Percentiles rank a stretch among this genome's conserved stretches.
Evolutionary conservation across 2,888 invertebrate genomes (phyloP).

Genomic region (Eupithecia exiguata): DNA sequence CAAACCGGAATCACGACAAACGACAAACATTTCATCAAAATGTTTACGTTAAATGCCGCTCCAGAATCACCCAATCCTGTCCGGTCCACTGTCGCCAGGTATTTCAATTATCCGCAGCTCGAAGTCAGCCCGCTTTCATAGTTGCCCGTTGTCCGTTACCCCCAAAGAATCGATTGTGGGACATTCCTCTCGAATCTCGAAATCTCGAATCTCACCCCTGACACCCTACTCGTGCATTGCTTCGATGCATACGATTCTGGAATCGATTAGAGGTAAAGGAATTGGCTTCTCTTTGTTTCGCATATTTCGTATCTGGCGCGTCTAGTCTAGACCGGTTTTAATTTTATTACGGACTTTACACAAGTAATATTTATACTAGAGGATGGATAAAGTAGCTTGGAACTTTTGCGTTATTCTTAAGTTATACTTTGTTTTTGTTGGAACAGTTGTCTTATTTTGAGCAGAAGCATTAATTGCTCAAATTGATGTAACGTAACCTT

Average conservation of each 20-base stretch:
- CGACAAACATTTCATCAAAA: constrained; percentile 55
- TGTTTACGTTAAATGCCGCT: constrained; percentile 54
- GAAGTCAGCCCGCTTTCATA: constrained; percentile 47
- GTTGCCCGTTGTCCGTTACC: constrained; percentile 40
- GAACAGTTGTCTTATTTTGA: not conserved
- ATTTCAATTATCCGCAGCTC: constrained; percentile 68
- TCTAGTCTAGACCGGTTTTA: constrained; percentile 26
- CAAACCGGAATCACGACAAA: constrained; percentile 48
- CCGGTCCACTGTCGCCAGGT: constrained; percentile 55
- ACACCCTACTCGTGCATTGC: constrained; percentile 54
- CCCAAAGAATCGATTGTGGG: constrained; percentile 63
- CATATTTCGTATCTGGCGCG: constrained; percentile 16
- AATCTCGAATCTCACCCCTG: constrained; percentile 58
- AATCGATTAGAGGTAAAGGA: constrained; percentile 32
- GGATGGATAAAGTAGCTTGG: not conserved
- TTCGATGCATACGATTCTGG: constrained; percentile 43
- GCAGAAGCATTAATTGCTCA: not conserved
- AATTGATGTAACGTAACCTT: not conserved
- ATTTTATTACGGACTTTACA: constrained; percentile 14
- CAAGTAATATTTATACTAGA: not conserved
- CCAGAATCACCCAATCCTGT: constrained; percentile 51
- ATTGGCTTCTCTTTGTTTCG: constrained; percentile 38
- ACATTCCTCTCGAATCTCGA: constrained; percentile 63
- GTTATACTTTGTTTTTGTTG: not conserved
- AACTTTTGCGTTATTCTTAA: not conserved